Evolutionary conservation across 2,113 vertebrate genomes (phyloP).

Genomic region (Planiliza haematocheilus): DNA sequence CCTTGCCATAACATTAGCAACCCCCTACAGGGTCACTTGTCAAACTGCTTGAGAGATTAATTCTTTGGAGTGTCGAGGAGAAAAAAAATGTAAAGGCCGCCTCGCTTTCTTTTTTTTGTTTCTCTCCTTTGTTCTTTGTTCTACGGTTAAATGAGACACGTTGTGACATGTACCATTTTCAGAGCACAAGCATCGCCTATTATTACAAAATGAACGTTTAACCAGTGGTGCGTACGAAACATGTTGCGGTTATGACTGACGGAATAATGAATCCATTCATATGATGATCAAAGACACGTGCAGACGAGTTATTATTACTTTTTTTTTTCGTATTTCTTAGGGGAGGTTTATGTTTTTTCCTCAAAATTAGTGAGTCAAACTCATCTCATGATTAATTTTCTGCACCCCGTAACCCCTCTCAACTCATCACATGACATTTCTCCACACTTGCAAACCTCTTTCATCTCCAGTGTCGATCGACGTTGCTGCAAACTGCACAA

Average conservation of each 20-base stretch:
- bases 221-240: background rate
- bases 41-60: conserved; percentile 81
- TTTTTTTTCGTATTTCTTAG: conserved; percentile 16
- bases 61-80: conserved; percentile 69
- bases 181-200: background rate
- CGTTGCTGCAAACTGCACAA: conserved; percentile 25
- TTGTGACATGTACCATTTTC: background rate
- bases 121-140: conserved; percentile 58
- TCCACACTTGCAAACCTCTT: conserved; percentile 7
- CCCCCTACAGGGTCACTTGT: conserved; percentile 80
- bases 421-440: conserved; percentile 2
- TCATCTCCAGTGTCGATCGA: conserved; percentile 22
- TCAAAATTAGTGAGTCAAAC: conserved; percentile 11
- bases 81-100: conserved; percentile 57
- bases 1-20: conserved; percentile 81
- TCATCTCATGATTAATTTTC: conserved; percentile 45
- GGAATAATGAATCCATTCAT: conserved; percentile 14
- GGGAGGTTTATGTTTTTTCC: conserved; percentile 2
- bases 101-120: conserved; percentile 42
- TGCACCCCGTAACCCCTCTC: background rate
- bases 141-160: conserved; percentile 31
- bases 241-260: conserved; percentile 10
- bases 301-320: background rate
- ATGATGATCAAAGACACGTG: conserved; percentile 8
- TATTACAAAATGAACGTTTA: conserved; percentile 11